phyloP scores from a whole-genome alignment of 1,140 invertebrate genomes.

The Papilio dardanus region DNA sequence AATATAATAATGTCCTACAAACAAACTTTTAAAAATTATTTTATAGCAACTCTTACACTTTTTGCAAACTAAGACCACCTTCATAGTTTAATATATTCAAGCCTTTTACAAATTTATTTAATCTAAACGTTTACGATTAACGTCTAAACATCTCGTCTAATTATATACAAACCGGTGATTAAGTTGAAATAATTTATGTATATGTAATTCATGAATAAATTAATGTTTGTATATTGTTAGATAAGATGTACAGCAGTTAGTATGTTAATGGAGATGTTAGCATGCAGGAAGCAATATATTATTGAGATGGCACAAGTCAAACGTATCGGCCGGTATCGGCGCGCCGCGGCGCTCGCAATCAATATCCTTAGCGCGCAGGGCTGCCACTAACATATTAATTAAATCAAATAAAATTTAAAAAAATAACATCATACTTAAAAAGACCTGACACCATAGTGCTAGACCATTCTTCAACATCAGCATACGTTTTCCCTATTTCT shows the following conservation, averaged over 20 bases:
- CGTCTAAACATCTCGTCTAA: background rate
- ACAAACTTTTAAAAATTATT: too few relatives aligned
- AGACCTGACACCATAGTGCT: too few relatives aligned
- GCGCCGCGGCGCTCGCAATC: conserved; percentile 19
- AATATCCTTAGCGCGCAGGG: conserved; percentile 33
- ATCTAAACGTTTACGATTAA: background rate
- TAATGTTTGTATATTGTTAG: conserved; percentile 12
- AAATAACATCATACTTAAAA: too few relatives aligned
- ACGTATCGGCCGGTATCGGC: conserved; percentile 19
- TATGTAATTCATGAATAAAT: conserved; percentile 21
- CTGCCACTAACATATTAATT: background rate
- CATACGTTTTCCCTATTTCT: too few relatives aligned
- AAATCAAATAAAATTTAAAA: too few relatives aligned
- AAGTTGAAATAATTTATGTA: conserved; percentile 10
- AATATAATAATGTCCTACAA: background rate
- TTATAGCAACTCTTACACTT: background rate
- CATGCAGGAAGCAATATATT: conserved; percentile 32
- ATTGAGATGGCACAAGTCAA: conserved; percentile 30
- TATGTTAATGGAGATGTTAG: conserved; percentile 18
- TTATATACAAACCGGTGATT: background rate
- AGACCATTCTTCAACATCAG: too few relatives aligned
- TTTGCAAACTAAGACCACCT: background rate
- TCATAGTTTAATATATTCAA: background rate
- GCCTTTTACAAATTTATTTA: conserved; percentile 20
- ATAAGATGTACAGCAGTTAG: conserved; percentile 21